These are phyloP conservation scores for Capra hircus DNA, from an alignment of 2,113 vertebrate species.

Conservation along the genomic window DNA sequence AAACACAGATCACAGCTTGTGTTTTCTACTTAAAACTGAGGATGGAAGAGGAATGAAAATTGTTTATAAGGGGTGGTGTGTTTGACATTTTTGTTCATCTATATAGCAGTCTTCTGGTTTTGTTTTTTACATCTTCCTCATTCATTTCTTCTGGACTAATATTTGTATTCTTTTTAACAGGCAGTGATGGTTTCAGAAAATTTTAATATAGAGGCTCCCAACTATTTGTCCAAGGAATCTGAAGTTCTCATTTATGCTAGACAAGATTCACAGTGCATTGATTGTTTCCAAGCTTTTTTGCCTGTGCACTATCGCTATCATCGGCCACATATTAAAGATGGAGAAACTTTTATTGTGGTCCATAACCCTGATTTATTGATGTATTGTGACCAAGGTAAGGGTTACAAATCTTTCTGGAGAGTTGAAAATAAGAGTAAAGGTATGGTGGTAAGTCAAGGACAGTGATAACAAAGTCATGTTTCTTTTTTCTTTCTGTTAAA, in stretches of 20 bases:
- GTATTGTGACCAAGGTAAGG: constrained; percentile 80
- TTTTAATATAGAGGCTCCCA: constrained; percentile 88
- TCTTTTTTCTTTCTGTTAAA: constrained; percentile 15
- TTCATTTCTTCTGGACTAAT: constrained; percentile 23
- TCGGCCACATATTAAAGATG: constrained; percentile 71
- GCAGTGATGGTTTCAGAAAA: constrained; percentile 80
- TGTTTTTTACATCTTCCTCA: neutral
- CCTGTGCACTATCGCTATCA: constrained; percentile 92
- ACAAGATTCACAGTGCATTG: constrained; percentile 50
- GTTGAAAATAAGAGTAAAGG: constrained; percentile 22
- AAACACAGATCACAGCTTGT: neutral
- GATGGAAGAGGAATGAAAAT: neutral
- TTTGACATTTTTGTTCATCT: neutral
- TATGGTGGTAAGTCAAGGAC: neutral
- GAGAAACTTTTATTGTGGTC: constrained; percentile 70
- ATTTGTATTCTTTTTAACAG: constrained; percentile 74
- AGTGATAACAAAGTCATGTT: neutral
- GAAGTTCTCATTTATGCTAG: constrained; percentile 81
- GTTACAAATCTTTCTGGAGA: constrained; percentile 7
- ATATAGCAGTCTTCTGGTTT: neutral
- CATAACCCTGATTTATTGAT: constrained; percentile 83
- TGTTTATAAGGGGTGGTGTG: neutral
- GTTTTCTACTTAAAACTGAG: constrained; percentile 10
- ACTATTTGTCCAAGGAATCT: constrained; percentile 82
- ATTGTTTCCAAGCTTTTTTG: constrained; percentile 76